Conservation (phyloP, 1,140 invertebrate species). For the Parasteatoda tepidariorum region DNA sequence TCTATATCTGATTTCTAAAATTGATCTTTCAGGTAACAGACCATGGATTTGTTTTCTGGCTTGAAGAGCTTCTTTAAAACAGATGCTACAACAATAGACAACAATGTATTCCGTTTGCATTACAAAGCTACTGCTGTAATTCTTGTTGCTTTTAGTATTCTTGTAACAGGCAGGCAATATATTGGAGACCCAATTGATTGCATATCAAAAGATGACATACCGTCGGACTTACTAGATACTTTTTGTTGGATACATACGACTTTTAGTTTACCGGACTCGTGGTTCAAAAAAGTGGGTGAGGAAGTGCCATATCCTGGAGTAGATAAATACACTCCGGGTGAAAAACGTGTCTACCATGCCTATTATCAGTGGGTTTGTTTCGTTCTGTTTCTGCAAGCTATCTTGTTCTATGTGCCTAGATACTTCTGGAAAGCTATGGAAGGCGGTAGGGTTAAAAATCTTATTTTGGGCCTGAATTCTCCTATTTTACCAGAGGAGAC, state of each 20-base stretch:
- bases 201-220: constrained; percentile 64
- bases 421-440: constrained; percentile 74
- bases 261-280: constrained; percentile 76
- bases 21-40: constrained; percentile 10
- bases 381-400: constrained; percentile 65
- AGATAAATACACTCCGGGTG: constrained; percentile 62
- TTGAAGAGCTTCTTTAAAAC: constrained; percentile 76
- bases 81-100: constrained; percentile 91
- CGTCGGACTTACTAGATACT: constrained; percentile 64
- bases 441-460: constrained; percentile 73
- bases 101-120: constrained; percentile 88
- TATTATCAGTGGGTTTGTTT: constrained; percentile 68
- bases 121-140: constrained; percentile 93
- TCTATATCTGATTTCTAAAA: too few relatives aligned
- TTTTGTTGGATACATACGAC: constrained; percentile 66
- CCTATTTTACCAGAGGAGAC: constrained; percentile 61
- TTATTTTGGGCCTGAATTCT: constrained; percentile 71
- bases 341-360: constrained; percentile 64
- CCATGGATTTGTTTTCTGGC: constrained; percentile 62
- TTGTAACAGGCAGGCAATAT: constrained; percentile 86
- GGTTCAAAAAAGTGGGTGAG: constrained; percentile 64
- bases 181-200: constrained; percentile 66
- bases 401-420: constrained; percentile 65
- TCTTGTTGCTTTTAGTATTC: constrained; percentile 89
- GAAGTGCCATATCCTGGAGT: constrained; percentile 71